Conservation (phyloP, 2,888 invertebrate species). For the Cantharis nigra region DNA sequence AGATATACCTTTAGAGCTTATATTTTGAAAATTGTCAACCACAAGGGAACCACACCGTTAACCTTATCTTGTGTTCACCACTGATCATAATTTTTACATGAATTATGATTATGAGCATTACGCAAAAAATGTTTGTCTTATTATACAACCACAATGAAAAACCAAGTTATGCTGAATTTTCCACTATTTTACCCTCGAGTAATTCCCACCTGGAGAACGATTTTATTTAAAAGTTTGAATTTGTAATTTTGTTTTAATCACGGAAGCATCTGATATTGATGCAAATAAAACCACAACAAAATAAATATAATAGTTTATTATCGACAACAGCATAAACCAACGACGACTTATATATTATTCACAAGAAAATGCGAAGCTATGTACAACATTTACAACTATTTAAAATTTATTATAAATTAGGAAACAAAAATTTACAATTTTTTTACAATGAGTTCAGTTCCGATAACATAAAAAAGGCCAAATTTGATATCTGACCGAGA, state of each 20-base stretch:
- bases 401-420: slow-evolving; percentile 45
- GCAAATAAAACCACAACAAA: neutral
- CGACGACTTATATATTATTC: slow-evolving; percentile 45
- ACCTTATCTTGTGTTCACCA: too few species aligned
- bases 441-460: slow-evolving; percentile 50
- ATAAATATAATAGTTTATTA: slow-evolving; percentile 40
- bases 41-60: too few species aligned
- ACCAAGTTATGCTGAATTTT: neutral
- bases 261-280: neutral
- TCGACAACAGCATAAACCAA: slow-evolving; percentile 53
- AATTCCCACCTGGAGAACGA: neutral
- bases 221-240: too few species aligned
- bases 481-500: slow-evolving; percentile 47
- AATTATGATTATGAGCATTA: too few species aligned
- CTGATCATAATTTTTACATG: too few species aligned
- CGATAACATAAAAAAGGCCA: slow-evolving; percentile 38
- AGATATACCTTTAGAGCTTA: too few species aligned
- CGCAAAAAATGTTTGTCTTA: too few species aligned
- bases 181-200: neutral
- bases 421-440: slow-evolving; percentile 45
- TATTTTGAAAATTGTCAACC: too few species aligned
- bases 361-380: slow-evolving; percentile 50
- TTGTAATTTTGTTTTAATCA: too few species aligned
- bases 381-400: slow-evolving; percentile 50
- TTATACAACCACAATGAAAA: too few species aligned